Base-by-base conservation (phyloP, 2,113 vertebrate species). In the Holacanthus passer region DNA sequence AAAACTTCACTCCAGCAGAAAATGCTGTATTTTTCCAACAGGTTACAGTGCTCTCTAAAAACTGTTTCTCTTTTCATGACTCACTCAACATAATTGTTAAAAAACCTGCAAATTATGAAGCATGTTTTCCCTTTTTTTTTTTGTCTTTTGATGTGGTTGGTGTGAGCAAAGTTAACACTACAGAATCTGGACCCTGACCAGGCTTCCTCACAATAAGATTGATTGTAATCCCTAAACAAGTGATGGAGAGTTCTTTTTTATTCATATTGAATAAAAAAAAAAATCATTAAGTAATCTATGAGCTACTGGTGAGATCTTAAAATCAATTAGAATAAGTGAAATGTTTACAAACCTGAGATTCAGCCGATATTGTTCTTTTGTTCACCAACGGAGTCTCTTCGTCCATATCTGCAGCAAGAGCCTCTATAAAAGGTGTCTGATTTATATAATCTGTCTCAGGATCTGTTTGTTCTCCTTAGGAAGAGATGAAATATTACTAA, bases 301-400 rank as follows among this genome's bases (percentile, higher is more conserved):
- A 10, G 11, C 29, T 22, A 5, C 20, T 48, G 22, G 4, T n/a
- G 8, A 16, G 20, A 60, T 27, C 71, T 72, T 1, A 50, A 59
- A 3, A 45, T 1, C 0, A 17, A 20, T 24, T 45, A 55, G 27
- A 79, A 3, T 14, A 6, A 56, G 16, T 52, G 24, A 79, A 62
- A 31, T 2, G 10, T 60, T 29, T 69, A 90, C 29, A 7, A 94
- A 92, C 91, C 37, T 22, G 2, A n/a, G 87, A 82, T 19, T 55
- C 45, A 47, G 73, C 24, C 9, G 84, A 45, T 5, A 55, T 32
- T 13, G 50, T 8, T 75, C 48, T 65, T 72, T 13, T 69, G 0
- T 10, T 58, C 45, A 94, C 68, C 59, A 94, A 82, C 1, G 89
- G 83, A 5, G 79, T 83, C 32, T 58, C 52, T 69, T 93, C 92